A percentile compares a stretch with the other conserved stretches of the same genome.
Conservation (phyloP, 2,113 vertebrate species). For the Eonycteris spelaea region DNA sequence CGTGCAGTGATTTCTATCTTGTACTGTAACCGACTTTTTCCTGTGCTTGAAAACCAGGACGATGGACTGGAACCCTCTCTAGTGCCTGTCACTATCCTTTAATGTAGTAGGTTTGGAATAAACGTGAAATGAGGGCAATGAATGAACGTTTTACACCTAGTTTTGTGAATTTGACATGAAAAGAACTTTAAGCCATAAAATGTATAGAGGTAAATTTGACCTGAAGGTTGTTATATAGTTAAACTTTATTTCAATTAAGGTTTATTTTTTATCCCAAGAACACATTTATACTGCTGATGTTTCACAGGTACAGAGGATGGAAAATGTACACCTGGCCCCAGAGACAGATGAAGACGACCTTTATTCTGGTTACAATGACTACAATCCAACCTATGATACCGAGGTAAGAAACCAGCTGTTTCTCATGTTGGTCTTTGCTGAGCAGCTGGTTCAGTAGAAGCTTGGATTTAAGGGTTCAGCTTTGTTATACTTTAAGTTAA, state of each 20-base stretch:
- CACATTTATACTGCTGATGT: constrained; percentile 36
- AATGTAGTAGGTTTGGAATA: not conserved
- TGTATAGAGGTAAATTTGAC: not conserved
- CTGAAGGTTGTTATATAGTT: not conserved
- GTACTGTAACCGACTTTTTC: not conserved
- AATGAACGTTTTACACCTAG: not conserved
- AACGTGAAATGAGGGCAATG: not conserved
- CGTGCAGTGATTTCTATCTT: not conserved
- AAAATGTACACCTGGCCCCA: constrained; percentile 89
- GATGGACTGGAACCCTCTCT: not conserved
- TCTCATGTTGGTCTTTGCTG: constrained; percentile 7
- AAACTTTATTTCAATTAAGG: not conserved
- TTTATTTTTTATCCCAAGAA: not conserved
- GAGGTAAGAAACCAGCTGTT: constrained; percentile 84
- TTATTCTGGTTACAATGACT: constrained; percentile 98
- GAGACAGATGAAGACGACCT: constrained; percentile 93
- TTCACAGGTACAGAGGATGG: constrained; percentile 86
- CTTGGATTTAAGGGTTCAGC: constrained; percentile 13
- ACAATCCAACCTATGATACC: constrained; percentile 93
- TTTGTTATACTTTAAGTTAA: constrained; percentile 19
- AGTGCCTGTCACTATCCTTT: not conserved
- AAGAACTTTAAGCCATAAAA: not conserved
- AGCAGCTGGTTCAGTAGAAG: not conserved
- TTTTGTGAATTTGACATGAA: constrained; percentile 37
- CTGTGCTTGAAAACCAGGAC: not conserved